Base-by-base conservation (phyloP, 2,888 invertebrate genomes). In the Ochlodes sylvanus region DNA sequence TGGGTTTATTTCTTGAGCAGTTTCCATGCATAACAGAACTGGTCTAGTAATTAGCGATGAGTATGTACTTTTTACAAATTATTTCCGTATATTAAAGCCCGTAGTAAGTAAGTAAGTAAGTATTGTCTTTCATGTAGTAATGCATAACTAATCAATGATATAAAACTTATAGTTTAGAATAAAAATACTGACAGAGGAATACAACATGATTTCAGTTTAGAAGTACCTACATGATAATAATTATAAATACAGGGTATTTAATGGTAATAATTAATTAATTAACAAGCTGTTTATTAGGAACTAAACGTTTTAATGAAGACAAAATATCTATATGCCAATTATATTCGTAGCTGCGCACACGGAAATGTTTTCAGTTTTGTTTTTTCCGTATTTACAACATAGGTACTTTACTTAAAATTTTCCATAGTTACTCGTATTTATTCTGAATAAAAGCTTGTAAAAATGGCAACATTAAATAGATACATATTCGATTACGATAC, bases 331-430 rank as follows among this genome's bases (percentile, higher is more conserved):
- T 41, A 32, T 38, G 21, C 55, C 44, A 56, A 21, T 56, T 54
- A 63, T 14, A 17, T 27, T 54, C 12, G 38, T 44, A 5, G 44
- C 21, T 19, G 71, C 15, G 15, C 15, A 77, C 72, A 73, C 73
- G 75, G 74, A 77, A 78, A 77, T 69, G 73, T 77, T 76, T 76
- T 73, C 74, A 56, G 67, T 73, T 65, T 52, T 47, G 70, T 70
- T 69, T 76, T 84, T 79, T 79, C 77, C 81, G 78, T 75, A 68
- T 77, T 73, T 70, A 69, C 69, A 47, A 47, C 9, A 47, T 17
- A 71, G 71, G 73, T 76, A 77, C n/a, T n/a, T n/a, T n/a, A 65
- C 56, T 57, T 12, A n/a, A 41, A 9, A 4, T 38, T 19, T 56
- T 44, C 6, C 7, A 47, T 47, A 47, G 17, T 12, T 4, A 47